A percentile compares a stretch with the other conserved stretches of the same genome.
phyloP scores from a whole-genome alignment of 2,888 invertebrate species.

The Tetragnatha montana region DNA sequence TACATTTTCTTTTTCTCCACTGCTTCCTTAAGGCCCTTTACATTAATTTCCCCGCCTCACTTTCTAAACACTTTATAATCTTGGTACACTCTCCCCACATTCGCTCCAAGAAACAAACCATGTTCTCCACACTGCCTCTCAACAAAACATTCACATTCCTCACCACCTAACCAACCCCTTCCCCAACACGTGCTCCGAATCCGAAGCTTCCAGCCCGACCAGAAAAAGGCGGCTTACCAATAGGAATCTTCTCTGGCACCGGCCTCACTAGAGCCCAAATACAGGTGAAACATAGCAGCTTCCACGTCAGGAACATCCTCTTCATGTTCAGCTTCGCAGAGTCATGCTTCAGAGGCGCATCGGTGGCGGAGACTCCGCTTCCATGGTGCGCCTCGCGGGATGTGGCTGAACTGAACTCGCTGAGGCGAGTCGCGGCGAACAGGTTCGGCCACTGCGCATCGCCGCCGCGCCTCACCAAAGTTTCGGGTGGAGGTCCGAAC shows the following conservation, averaged over 20 bases:
- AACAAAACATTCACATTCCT: too few species aligned
- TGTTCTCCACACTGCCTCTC: too few species aligned
- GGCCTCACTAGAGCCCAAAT: conserved; percentile 68
- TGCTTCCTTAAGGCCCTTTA: too few species aligned
- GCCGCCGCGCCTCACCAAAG: conserved; percentile 29
- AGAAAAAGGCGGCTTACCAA: conserved; percentile 59
- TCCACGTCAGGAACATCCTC: conserved; percentile 67
- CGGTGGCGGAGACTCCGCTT: conserved; percentile 13
- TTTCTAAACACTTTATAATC: too few species aligned
- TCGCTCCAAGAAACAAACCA: too few species aligned
- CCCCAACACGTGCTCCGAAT: too few species aligned
- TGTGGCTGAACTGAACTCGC: conserved; percentile 36
- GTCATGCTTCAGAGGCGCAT: conserved; percentile 23
- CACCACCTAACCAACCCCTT: too few species aligned
- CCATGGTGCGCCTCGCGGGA: conserved; percentile 24
- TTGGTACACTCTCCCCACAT: too few species aligned
- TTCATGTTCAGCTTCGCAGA: conserved; percentile 61
- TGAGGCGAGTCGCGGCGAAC: conserved; percentile 49
- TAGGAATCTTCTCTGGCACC: conserved; percentile 71
- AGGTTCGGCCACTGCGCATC: conserved; percentile 64
- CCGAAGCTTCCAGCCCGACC: too few species aligned
- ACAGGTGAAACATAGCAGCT: conserved; percentile 69
- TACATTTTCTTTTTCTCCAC: too few species aligned
- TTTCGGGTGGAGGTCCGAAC: neutral
- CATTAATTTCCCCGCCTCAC: too few species aligned